Conservation (phyloP, 2,113 vertebrate species). For the Phalacrocorax carbo region DNA sequence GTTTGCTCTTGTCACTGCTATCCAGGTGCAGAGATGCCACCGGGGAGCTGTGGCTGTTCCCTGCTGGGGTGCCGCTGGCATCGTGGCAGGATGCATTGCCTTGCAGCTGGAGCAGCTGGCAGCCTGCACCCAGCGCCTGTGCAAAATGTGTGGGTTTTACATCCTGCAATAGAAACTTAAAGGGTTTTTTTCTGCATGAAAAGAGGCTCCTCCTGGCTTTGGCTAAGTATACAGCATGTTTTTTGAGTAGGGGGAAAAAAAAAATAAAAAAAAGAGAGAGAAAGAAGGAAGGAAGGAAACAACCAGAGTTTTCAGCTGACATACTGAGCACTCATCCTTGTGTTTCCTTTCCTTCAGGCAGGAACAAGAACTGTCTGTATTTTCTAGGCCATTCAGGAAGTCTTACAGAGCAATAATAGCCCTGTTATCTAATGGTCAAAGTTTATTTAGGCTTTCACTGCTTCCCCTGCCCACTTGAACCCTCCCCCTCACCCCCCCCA, state of each 20-base stretch:
- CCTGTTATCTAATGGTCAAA: slow-evolving; percentile 72
- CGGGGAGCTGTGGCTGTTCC: neutral
- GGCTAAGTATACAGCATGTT: neutral
- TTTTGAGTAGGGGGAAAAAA: neutral
- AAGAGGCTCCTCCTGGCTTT: neutral
- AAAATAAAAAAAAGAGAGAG: neutral
- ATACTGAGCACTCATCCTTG: slow-evolving; percentile 22
- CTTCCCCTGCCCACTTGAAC: slow-evolving; percentile 68
- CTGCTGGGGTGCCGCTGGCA: neutral
- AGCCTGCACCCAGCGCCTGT: neutral
- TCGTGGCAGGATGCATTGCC: neutral
- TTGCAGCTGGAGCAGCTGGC: neutral
- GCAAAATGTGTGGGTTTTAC: neutral
- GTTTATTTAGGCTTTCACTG: slow-evolving; percentile 74
- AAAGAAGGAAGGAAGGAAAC: neutral
- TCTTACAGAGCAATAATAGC: slow-evolving; percentile 73
- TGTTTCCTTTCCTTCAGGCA: slow-evolving; percentile 54
- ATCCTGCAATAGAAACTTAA: neutral
- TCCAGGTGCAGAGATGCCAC: too few species aligned
- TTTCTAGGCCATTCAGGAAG: slow-evolving; percentile 76
- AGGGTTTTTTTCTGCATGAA: neutral
- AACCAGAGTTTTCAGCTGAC: neutral
- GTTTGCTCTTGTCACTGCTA: neutral
- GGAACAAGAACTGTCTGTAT: slow-evolving; percentile 65
- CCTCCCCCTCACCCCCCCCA: neutral